Evolutionary conservation across 2,113 vertebrate genomes (phyloP).

Genomic region (Colaptes auratus): DNA sequence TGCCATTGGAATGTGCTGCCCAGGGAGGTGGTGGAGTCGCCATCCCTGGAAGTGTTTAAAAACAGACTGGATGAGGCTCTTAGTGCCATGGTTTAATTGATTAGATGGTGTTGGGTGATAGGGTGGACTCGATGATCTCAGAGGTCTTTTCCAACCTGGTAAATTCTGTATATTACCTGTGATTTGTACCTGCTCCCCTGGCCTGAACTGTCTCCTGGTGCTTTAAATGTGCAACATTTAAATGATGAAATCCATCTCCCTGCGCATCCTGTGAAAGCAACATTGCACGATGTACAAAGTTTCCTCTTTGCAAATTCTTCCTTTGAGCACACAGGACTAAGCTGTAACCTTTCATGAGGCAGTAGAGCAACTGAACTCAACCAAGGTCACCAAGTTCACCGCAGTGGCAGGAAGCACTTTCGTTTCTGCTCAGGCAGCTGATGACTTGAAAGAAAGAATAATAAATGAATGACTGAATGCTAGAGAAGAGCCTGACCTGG

Average conservation of each 20-base stretch:
- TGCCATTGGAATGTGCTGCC: no score
- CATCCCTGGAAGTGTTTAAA: no score
- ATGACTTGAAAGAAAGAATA: conserved; percentile 50
- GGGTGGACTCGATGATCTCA: no score
- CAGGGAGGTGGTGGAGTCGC: no score
- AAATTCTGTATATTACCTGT: background rate
- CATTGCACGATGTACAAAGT: rapidly evolving
- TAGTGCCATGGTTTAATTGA: no score
- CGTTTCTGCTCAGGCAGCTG: background rate
- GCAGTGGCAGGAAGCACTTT: background rate
- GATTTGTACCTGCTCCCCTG: background rate
- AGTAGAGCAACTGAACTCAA: background rate
- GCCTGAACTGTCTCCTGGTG: rapidly evolving
- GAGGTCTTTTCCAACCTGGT: no score
- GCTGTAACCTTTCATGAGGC: background rate
- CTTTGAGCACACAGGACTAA: background rate
- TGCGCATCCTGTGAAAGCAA: background rate
- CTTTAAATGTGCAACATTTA: background rate
- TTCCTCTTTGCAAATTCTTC: background rate
- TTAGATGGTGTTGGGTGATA: no score
- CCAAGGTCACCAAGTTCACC: background rate
- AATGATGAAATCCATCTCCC: background rate
- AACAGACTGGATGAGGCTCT: no score
- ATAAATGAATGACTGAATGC: background rate
- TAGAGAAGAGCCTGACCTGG: conserved; percentile 14